phyloP scores from a whole-genome alignment of 1,140 invertebrate genomes.

The Aphis gossypii region DNA sequence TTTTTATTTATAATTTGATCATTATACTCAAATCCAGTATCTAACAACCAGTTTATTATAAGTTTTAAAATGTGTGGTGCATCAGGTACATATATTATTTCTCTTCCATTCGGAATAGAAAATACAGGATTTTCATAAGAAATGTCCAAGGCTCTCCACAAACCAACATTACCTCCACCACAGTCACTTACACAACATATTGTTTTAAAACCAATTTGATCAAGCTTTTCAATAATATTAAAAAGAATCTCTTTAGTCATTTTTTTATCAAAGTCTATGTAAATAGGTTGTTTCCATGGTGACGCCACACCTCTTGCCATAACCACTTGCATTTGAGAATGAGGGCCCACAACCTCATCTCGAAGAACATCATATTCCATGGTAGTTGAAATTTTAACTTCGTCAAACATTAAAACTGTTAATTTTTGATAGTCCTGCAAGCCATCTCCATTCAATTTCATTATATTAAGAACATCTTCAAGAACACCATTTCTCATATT shows the following conservation, averaged over 20 bases:
- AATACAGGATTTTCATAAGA: conserved; percentile 59
- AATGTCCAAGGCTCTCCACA: conserved; percentile 63
- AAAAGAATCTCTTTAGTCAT: conserved; percentile 62
- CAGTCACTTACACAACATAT: conserved; percentile 63
- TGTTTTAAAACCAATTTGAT: conserved; percentile 62
- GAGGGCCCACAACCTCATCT: conserved; percentile 64
- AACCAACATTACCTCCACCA: conserved; percentile 61
- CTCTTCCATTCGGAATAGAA: conserved; percentile 59
- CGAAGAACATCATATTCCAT: conserved; percentile 63
- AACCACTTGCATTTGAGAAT: conserved; percentile 63
- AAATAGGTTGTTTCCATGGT: conserved; percentile 64
- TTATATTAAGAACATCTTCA: conserved; percentile 58
- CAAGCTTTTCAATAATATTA: conserved; percentile 61
- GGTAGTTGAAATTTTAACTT: conserved; percentile 62
- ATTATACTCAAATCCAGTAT: conserved; percentile 60
- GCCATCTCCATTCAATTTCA: conserved; percentile 54
- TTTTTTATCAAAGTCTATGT: conserved; percentile 63
- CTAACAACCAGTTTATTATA: conserved; percentile 62
- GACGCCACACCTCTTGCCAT: conserved; percentile 63
- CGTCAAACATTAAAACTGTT: conserved; percentile 62
- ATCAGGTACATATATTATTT: conserved; percentile 61
- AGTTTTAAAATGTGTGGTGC: conserved; percentile 62
- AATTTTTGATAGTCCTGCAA: conserved; percentile 60
- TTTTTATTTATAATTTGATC: conserved; percentile 58
- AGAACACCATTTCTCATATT: conserved; percentile 56